These are phyloP conservation scores for Synergus itoensis DNA, from an alignment of 2,888 invertebrate genomes.

Conservation along the genomic window DNA sequence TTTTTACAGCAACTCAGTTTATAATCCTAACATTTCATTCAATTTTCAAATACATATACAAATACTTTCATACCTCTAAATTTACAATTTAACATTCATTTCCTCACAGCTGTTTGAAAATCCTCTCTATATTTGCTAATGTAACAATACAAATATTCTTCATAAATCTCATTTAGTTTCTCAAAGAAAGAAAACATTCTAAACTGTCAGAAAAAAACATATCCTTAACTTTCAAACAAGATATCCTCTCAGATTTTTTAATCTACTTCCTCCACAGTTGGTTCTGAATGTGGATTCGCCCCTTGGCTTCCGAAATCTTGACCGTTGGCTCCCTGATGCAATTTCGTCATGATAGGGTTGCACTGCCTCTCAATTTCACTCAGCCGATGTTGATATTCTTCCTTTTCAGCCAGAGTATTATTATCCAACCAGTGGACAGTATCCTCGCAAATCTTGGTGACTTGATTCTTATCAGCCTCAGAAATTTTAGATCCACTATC, in stretches of 20 bases:
- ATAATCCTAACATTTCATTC: neutral
- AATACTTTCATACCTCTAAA: no score
- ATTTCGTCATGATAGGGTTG: slow-evolving; percentile 82
- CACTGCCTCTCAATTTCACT: slow-evolving; percentile 79
- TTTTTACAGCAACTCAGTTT: neutral
- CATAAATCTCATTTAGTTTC: neutral
- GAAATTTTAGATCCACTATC: slow-evolving; percentile 83
- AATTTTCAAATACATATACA: neutral
- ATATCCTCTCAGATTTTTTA: slow-evolving; percentile 66
- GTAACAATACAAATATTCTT: neutral
- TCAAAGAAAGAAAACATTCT: neutral
- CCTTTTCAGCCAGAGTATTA: slow-evolving; percentile 84
- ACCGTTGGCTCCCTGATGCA: slow-evolving; percentile 74
- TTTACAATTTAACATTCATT: neutral
- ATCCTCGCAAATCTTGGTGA: slow-evolving; percentile 80
- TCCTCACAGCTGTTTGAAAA: neutral
- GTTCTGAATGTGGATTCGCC: slow-evolving; percentile 78
- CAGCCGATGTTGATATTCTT: slow-evolving; percentile 83
- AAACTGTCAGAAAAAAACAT: neutral
- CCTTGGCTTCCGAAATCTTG: slow-evolving; percentile 70
- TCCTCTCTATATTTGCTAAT: neutral
- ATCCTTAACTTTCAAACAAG: neutral
- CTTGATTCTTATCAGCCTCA: slow-evolving; percentile 82
- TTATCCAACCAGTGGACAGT: slow-evolving; percentile 84
- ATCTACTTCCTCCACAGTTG: slow-evolving; percentile 87